Evolutionary conservation across 2,888 invertebrate species (phyloP).

Genomic region (Archips crataeganus): DNA sequence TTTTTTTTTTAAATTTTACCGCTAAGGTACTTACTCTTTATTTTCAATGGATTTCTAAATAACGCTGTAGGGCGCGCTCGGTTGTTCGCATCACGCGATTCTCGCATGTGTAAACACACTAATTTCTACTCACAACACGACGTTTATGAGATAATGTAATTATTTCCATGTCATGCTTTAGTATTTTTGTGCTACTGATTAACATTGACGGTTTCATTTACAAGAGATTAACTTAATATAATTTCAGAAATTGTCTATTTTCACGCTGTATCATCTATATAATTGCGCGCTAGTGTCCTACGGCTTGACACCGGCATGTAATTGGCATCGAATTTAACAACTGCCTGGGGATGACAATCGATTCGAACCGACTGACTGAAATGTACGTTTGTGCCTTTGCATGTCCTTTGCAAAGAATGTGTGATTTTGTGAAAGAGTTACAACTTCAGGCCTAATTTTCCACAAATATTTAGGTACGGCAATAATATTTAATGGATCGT

Average conservation of each 20-base stretch:
- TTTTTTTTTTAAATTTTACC: not conserved
- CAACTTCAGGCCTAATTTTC: too few relatives aligned
- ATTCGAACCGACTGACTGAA: not conserved
- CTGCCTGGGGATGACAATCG: not conserved
- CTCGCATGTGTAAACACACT: constrained; percentile 61
- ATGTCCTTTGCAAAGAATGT: too few relatives aligned
- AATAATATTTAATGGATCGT: too few relatives aligned
- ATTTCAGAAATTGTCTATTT: not conserved
- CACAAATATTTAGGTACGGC: too few relatives aligned
- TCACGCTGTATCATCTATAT: not conserved
- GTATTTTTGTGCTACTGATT: constrained; percentile 56
- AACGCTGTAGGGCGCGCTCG: not conserved
- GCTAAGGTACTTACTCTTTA: not conserved
- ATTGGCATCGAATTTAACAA: constrained; percentile 7
- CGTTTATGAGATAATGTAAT: constrained; percentile 71
- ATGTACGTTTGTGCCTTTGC: not conserved
- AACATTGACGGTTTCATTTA: constrained; percentile 52
- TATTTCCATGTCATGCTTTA: constrained; percentile 58
- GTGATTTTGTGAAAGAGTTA: too few relatives aligned
- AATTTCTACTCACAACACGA: constrained; percentile 61
- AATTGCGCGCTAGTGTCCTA: too few relatives aligned
- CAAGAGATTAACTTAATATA: constrained; percentile 48
- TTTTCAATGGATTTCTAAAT: not conserved
- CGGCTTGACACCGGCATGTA: constrained; percentile 1
- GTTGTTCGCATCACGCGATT: constrained; percentile 42